Conservation (phyloP, 2,888 invertebrate species). For the Dendrolimus houi region DNA sequence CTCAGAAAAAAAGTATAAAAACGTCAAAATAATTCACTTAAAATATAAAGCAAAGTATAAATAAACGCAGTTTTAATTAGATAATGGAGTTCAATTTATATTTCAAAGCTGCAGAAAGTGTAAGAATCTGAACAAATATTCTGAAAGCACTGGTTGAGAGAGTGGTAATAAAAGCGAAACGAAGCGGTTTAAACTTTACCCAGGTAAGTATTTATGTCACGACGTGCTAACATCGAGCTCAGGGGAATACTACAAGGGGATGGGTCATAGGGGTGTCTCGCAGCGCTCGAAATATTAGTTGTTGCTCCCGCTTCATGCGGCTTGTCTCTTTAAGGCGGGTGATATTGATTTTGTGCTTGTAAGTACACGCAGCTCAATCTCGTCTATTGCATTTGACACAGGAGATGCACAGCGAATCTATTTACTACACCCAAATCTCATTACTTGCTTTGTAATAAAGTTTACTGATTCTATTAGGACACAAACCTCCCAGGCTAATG, state of each 20-base stretch:
- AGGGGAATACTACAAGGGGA: conserved; percentile 44
- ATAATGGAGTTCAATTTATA: too few relatives aligned
- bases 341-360: conserved; percentile 47
- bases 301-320: conserved; percentile 17
- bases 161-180: conserved; percentile 47
- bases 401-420: too few relatives aligned
- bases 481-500: too few relatives aligned
- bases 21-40: too few relatives aligned
- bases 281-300: conserved; percentile 17
- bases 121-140: conserved; percentile 27
- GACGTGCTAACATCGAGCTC: conserved; percentile 53
- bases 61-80: too few relatives aligned
- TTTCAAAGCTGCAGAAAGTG: conserved; percentile 16
- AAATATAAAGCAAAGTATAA: too few relatives aligned
- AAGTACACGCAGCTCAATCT: conserved; percentile 23
- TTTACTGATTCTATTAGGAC: too few relatives aligned
- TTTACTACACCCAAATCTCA: too few relatives aligned
- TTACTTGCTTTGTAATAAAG: too few relatives aligned
- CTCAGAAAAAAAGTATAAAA: too few relatives aligned
- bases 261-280: conserved; percentile 45
- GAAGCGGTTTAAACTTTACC: conserved; percentile 52
- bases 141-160: conserved; percentile 22
- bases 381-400: conserved; percentile 14
- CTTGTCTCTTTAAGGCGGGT: conserved; percentile 36
- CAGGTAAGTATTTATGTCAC: conserved; percentile 64